These are phyloP conservation scores for Drosophila ambigua DNA, from an alignment of 1,140 invertebrate genomes.

Conservation along the genomic window DNA sequence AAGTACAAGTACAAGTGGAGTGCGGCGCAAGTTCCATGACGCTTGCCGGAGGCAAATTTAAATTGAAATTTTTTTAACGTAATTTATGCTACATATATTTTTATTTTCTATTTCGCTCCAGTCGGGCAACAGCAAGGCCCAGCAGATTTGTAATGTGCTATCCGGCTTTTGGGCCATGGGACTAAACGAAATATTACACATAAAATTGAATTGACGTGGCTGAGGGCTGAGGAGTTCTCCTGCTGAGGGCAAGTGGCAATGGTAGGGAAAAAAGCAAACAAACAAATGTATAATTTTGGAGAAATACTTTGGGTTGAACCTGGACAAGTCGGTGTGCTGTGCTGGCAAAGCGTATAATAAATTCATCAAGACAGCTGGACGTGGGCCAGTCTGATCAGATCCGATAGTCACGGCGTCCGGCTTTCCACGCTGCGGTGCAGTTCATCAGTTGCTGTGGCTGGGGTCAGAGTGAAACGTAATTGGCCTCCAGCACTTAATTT, in stretches of 20 bases:
- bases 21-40: conserved; percentile 29
- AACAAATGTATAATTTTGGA: conserved; percentile 54
- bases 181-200: conserved; percentile 57
- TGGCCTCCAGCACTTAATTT: conserved; percentile 74
- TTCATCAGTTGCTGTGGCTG: conserved; percentile 49
- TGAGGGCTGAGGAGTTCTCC: neutral
- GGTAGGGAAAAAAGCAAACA: conserved; percentile 56
- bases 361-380: conserved; percentile 64
- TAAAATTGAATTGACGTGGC: conserved; percentile 67
- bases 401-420: conserved; percentile 60
- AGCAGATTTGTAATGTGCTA: conserved; percentile 22
- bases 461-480: conserved; percentile 81
- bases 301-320: conserved; percentile 20
- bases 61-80: conserved; percentile 62
- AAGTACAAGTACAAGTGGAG: no score
- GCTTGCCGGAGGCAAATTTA: conserved; percentile 30
- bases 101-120: neutral
- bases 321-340: conserved; percentile 18
- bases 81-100: conserved; percentile 24
- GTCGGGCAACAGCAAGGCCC: no score
- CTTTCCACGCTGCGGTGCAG: conserved; percentile 64
- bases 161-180: neutral
- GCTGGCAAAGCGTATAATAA: conserved; percentile 59
- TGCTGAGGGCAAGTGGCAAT: conserved; percentile 33
- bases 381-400: conserved; percentile 30